These are phyloP conservation scores for Pseudomugil gertrudae DNA, from an alignment of 2,797 vertebrate genomes.

Conservation along the genomic window DNA sequence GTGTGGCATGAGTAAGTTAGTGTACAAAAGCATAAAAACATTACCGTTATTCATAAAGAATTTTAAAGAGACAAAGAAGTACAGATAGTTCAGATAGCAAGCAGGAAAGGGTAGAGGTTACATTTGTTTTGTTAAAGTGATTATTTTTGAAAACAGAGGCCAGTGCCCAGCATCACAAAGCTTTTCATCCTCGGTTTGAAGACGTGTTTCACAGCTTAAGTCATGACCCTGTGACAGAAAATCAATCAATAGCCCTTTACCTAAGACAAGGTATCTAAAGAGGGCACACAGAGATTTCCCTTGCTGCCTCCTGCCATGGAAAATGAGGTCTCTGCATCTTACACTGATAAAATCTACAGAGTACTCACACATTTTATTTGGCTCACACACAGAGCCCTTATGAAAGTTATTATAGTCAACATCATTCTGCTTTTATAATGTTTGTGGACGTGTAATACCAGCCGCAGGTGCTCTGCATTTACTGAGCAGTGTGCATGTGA, in stretches of 20 bases:
- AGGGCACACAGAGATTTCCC: conserved; percentile 53
- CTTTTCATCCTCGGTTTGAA: conserved; percentile 58
- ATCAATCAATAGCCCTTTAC: conserved; percentile 70
- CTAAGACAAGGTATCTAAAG: conserved; percentile 52
- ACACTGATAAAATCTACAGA: conserved; percentile 41
- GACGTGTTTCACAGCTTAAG: conserved; percentile 46
- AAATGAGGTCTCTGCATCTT: conserved; percentile 39
- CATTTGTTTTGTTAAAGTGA: conserved; percentile 32
- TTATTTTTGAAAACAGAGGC: conserved; percentile 35
- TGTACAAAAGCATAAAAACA: not conserved
- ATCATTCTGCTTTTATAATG: conserved; percentile 1
- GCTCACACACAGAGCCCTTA: conserved; percentile 1
- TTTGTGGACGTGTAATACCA: not conserved
- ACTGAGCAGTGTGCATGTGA: no score
- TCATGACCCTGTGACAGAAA: conserved; percentile 67
- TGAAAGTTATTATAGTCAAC: not conserved
- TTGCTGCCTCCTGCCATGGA: conserved; percentile 31
- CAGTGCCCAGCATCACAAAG: conserved; percentile 32
- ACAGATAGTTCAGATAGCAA: not conserved
- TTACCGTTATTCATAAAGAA: conserved; percentile 12
- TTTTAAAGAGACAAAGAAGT: conserved; percentile 22
- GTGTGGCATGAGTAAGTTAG: not conserved
- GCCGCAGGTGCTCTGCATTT: not conserved
- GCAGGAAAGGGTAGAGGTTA: not conserved
- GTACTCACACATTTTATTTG: conserved; percentile 11